Conservation (phyloP, 2,797 vertebrate genomes). For the Spinus pinus region DNA sequence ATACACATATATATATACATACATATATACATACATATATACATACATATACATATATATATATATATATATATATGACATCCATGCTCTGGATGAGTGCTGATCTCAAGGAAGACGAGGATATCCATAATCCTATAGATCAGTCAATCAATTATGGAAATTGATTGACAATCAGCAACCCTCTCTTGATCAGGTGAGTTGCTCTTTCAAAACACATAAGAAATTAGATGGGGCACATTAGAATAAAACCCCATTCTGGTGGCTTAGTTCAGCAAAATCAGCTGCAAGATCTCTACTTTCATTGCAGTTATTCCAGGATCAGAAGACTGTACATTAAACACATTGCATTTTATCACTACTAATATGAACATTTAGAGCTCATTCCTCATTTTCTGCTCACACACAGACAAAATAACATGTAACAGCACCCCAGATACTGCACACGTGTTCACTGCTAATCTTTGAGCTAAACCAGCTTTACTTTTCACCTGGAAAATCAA, state of each 20-base stretch:
- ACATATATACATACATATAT: too few relatives aligned
- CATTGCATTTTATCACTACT: neutral
- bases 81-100: neutral
- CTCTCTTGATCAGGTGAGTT: neutral
- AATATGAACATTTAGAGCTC: neutral
- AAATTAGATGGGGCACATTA: neutral
- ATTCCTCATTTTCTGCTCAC: neutral
- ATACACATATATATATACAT: neutral
- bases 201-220: neutral
- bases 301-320: neutral
- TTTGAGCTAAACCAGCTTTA: neutral
- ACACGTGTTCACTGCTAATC: neutral
- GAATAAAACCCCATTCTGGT: neutral
- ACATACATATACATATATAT: neutral
- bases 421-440: neutral
- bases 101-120: neutral
- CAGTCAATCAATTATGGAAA: neutral
- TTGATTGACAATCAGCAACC: neutral
- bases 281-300: conserved; percentile 36
- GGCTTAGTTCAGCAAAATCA: conserved; percentile 6
- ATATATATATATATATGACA: neutral
- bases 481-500: neutral
- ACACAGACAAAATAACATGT: neutral
- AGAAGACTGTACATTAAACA: neutral
- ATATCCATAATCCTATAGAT: neutral